A percentile compares a stretch with the other conserved stretches of the same genome.
These are phyloP conservation scores for Spinus pinus DNA, from an alignment of 2,797 vertebrate species.

Conservation along the genomic window DNA sequence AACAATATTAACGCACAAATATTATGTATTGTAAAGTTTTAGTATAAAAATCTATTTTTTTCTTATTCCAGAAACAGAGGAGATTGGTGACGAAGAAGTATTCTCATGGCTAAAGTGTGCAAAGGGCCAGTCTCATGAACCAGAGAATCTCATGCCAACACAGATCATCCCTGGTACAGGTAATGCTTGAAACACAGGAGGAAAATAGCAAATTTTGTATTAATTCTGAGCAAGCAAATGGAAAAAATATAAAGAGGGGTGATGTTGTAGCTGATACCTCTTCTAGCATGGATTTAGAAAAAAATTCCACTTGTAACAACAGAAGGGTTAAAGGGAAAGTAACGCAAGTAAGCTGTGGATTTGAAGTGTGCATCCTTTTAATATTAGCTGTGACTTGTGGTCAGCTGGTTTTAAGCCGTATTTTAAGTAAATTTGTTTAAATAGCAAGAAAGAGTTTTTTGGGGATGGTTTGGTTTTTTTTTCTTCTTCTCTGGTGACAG, in stretches of 20 bases:
- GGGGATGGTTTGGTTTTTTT: not conserved
- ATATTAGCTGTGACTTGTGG: not conserved
- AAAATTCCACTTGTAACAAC: not conserved
- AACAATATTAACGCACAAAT: not conserved
- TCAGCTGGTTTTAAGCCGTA: not conserved
- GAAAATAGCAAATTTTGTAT: not conserved
- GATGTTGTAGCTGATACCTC: not conserved
- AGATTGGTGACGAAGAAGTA: slow-evolving; percentile 91
- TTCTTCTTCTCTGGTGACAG: not conserved
- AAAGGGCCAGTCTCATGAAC: slow-evolving; percentile 97
- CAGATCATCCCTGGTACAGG: slow-evolving; percentile 99
- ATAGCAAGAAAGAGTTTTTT: not conserved
- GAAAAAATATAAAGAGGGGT: not conserved
- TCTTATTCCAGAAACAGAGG: slow-evolving; percentile 84
- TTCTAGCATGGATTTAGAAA: not conserved
- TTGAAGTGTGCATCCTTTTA: not conserved
- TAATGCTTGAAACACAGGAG: slow-evolving; percentile 65
- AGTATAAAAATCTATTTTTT: not conserved
- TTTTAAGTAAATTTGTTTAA: not conserved
- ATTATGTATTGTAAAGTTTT: not conserved
- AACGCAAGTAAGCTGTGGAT: not conserved
- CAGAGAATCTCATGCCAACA: slow-evolving; percentile 98
- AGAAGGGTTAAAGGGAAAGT: not conserved
- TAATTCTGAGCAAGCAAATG: not conserved
- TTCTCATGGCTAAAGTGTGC: slow-evolving; percentile 99